Evolutionary conservation across 2,113 vertebrate genomes (phyloP), one percentile per base, ranked within the genome.

Genomic region (Tapirus terrestris): DNA sequence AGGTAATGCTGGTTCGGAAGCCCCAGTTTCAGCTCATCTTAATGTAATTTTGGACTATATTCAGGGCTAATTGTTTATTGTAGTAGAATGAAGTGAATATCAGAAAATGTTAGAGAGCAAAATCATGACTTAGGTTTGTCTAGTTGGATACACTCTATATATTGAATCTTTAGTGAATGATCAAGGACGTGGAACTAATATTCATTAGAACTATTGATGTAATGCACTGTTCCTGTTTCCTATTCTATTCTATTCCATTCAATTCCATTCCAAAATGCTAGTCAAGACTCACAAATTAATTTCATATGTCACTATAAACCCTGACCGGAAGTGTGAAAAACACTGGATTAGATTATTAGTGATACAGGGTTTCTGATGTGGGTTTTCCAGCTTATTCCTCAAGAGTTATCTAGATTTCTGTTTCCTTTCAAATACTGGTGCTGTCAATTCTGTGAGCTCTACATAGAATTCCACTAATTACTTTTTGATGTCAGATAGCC

Each of bases 381-480:
- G 51, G 18, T 79, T 67, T 96, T 79, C 12, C 25, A 36, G 14
- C 8, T 63, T 58, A 72, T 65, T 86, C 31, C 56, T 91, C 31
- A 80, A 2, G 29, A 85, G 36, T 91, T 72, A 79, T 39, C 23
- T 90, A 90, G 13, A 60, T 70, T 61, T 91, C n/a, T 84, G 36
- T 94, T 94, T 72, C 29, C 94, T 94, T 91, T 80, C 56, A 56
- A 73, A 48, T 80, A 73, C 36, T 56, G 29, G 12, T 72, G 25
- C 67, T 88, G 17, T 84, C 63, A 80, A 48, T 58, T 94, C 43
- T 96, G 9, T 58, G 73, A 96, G 14, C 56, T 94, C 63, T 73
- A 45, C 65, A 36, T 58, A 79, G 48, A 63, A 90, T 85, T 84
- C 36, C 36, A 65, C 51, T 65, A 72, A 86, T 61, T 58, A 79